phyloP scores from a whole-genome alignment of 2,113 vertebrate species.

The Perca flavescens region DNA sequence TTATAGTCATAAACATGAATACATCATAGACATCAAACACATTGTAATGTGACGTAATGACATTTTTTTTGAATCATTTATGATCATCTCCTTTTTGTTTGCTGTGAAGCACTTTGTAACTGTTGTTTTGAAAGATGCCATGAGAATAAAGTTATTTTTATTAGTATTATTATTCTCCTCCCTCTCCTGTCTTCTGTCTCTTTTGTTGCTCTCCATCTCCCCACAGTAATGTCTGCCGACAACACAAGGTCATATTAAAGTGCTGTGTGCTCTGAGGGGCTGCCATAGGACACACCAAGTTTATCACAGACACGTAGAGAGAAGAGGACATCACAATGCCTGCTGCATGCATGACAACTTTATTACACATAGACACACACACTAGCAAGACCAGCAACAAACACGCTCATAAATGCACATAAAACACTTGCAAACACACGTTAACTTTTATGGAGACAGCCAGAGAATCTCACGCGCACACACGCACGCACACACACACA shows the following conservation, averaged over 20 bases:
- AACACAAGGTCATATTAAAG: constrained; percentile 79
- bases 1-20: constrained; percentile 5
- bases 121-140: constrained; percentile 25
- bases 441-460: constrained; percentile 34
- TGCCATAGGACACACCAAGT: constrained; percentile 66
- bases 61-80: constrained; percentile 12
- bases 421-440: constrained; percentile 44
- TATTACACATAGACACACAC: constrained; percentile 41
- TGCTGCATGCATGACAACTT: constrained; percentile 60
- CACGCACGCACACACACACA: not conserved
- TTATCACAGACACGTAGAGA: constrained; percentile 58
- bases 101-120: constrained; percentile 21
- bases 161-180: constrained; percentile 39
- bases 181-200: constrained; percentile 20
- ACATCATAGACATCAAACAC: not conserved
- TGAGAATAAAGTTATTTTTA: constrained; percentile 42
- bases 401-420: constrained; percentile 55
- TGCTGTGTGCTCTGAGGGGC: constrained; percentile 45
- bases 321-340: constrained; percentile 40
- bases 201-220: constrained; percentile 43
- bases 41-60: not conserved
- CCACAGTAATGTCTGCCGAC: constrained; percentile 64
- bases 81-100: not conserved
- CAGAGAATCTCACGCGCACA: not conserved
- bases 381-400: constrained; percentile 26